Base-by-base conservation (phyloP, 2,113 vertebrate genomes). In the Tauraco erythrolophus region DNA sequence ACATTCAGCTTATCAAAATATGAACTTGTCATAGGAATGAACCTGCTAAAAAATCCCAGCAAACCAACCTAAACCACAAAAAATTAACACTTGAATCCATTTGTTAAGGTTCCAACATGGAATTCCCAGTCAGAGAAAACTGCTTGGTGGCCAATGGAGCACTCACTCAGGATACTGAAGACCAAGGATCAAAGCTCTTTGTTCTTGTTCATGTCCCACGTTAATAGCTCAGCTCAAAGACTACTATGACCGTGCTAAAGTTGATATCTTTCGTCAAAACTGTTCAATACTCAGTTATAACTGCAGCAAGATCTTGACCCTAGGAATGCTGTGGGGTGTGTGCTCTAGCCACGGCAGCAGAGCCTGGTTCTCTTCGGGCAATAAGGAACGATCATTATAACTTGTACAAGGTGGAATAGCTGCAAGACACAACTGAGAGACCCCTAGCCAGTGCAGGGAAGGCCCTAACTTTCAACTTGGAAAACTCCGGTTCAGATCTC, bases 101-200 rank as follows among this genome's bases (percentile, higher is more conserved):
- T 88, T 58, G 33, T 75, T 58, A 28, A n/a, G 3, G 15, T 41
- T 91, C 19, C 18, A 8, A 19, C 15, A 37, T 23, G 22, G 25
- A 57, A 81, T 82, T 78, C 19, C 14, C 19, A 57, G 24, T 35
- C 30, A 77, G 13, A 70, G 31, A 89, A 80, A 66, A 33, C 24
- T 58, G 19, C 2, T 56, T 69, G 10, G 43, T 51, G 21, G 23
- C 28, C 57, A 56, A 7, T 0, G 1, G 16, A 82, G 5, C 14
- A 24, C 5, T 74, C n/a, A 18, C 30, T 88, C 16, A 57, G 19
- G 33, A 37, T 33, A 33, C 23, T 13, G 51, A 89, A 75, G 33
- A 35, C 2, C 6, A 22, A 56, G 28, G 22, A 46, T 81, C 11
- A 43, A 88, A 68, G 1, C 7, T 56, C 23, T 88, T 58, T 60